Evolutionary conservation across 2,888 invertebrate species (phyloP), one percentile per base, ranked within the genome.

Genomic region (Oxystoma pomonae): DNA sequence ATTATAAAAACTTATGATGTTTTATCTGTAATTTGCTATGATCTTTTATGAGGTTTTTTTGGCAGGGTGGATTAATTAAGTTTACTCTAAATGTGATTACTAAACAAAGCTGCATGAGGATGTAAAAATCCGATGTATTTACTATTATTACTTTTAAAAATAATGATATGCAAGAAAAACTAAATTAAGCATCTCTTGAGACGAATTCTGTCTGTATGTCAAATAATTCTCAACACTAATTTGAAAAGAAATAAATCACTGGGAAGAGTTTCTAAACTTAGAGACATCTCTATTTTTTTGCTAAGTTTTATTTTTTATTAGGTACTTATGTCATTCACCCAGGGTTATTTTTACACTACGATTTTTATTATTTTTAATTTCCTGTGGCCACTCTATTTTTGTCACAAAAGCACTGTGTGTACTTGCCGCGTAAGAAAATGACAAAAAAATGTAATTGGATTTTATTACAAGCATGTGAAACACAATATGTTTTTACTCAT

Each of bases 251-350:
- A 60, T 60, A 63, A 56, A 63, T 60, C 63, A 63, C 7, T 3
- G 3, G 3, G 53, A 35, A 35, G 35, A 3, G n/a, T 35, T 35
- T 35, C 12, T 35, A 35, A 35, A 35, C 3, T 35, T 35, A 35
- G 35, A 35, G 35, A 35, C 3, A 35, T 7, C 35, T 35, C 35
- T 35, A 35, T 35, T 35, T 35, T n/a, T 35, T 35, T 35, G 35
- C 35, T 35, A 35, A 35, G 35, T 35, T 35, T 35, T 35, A 35
- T n/a, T n/a, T n/a, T n/a, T n/a, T n/a, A 35, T 35, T 35, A 7
- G 35, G 35, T 35, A 35, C 3, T 67, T 62, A 69, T 67, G 71
- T 72, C 72, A 66, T 71, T 71, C 69, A 72, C 72, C 72, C 63
- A 63, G 55, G 60, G 12, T 62, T 72, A 71, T 71, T 71, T 72